Evolutionary conservation across 2,797 vertebrate species (phyloP).

Genomic region (Clarias pachynema): DNA sequence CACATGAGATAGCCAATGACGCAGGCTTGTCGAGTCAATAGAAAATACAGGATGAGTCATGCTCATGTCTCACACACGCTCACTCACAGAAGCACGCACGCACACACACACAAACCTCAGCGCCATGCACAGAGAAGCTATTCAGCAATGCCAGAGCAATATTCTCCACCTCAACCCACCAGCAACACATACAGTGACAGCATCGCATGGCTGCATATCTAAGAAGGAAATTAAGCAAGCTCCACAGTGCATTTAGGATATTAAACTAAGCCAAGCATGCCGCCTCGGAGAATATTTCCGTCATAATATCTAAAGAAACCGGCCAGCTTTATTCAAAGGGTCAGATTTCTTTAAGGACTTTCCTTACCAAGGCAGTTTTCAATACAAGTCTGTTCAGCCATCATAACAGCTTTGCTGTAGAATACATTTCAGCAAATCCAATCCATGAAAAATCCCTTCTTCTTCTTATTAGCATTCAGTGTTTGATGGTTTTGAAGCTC

Average conservation of each 20-base stretch:
- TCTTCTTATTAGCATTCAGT: slow-evolving; percentile 17
- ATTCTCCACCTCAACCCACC: slow-evolving; percentile 45
- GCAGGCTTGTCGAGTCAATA: slow-evolving; percentile 53
- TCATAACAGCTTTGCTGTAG: slow-evolving; percentile 11
- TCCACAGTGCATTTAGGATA: slow-evolving; percentile 48
- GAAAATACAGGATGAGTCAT: slow-evolving; percentile 54
- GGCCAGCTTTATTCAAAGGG: slow-evolving; percentile 28
- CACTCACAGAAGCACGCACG: not conserved
- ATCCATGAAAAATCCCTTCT: slow-evolving; percentile 3
- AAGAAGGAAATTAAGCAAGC: slow-evolving; percentile 57
- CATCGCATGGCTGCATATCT: slow-evolving; percentile 50
- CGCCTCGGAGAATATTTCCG: slow-evolving; percentile 46
- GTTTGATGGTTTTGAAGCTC: slow-evolving; percentile 17
- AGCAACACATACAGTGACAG: slow-evolving; percentile 49
- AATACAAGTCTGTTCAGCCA: slow-evolving; percentile 13
- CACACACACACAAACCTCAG: slow-evolving; percentile 26
- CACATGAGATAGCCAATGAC: slow-evolving; percentile 45
- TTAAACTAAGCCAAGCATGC: slow-evolving; percentile 56
- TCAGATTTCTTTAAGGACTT: slow-evolving; percentile 48
- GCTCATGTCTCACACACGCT: slow-evolving; percentile 33
- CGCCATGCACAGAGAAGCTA: slow-evolving; percentile 47
- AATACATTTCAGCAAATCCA: slow-evolving; percentile 19
- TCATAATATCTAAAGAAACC: slow-evolving; percentile 43
- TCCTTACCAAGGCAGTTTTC: slow-evolving; percentile 34
- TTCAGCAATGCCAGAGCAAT: slow-evolving; percentile 50